Percentiles rank a stretch among this genome's conserved stretches.
These are phyloP conservation scores for Scaptomyza montana DNA, from an alignment of 1,140 invertebrate genomes.

Conservation along the genomic window DNA sequence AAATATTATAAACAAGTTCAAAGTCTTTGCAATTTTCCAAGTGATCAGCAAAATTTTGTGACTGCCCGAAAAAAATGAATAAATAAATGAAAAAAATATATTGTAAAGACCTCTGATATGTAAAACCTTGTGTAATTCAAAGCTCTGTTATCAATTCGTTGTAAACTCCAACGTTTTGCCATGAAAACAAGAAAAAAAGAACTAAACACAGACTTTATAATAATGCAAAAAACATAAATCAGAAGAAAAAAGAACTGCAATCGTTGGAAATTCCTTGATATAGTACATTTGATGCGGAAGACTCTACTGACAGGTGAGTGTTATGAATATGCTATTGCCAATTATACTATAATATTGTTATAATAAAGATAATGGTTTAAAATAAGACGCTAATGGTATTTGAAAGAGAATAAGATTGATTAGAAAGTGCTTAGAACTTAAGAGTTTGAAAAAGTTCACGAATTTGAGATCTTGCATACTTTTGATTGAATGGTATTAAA, in stretches of 20 bases:
- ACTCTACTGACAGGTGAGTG: slow-evolving; percentile 56
- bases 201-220: not conserved
- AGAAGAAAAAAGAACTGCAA: slow-evolving; percentile 39
- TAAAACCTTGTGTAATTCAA: slow-evolving; percentile 52
- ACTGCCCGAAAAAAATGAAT: slow-evolving; percentile 3
- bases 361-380: too few relatives aligned
- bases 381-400: too few relatives aligned
- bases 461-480: too few relatives aligned
- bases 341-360: slow-evolving; percentile 1
- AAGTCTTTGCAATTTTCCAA: slow-evolving; percentile 6
- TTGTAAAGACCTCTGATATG: slow-evolving; percentile 31
- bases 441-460: too few relatives aligned
- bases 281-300: slow-evolving; percentile 21
- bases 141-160: slow-evolving; percentile 54
- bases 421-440: too few relatives aligned
- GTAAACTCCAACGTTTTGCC: slow-evolving; percentile 39
- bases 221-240: not conserved
- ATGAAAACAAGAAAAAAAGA: slow-evolving; percentile 27
- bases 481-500: too few relatives aligned
- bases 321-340: slow-evolving; percentile 26
- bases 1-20: slow-evolving; percentile 1
- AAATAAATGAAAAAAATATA: slow-evolving; percentile 2
- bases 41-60: slow-evolving; percentile 30
- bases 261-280: slow-evolving; percentile 43
- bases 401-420: too few relatives aligned